Percentiles rank a stretch among this genome's conserved stretches.
Conservation (phyloP, 2,797 vertebrate genomes). For the Gambelia wislizenii region DNA sequence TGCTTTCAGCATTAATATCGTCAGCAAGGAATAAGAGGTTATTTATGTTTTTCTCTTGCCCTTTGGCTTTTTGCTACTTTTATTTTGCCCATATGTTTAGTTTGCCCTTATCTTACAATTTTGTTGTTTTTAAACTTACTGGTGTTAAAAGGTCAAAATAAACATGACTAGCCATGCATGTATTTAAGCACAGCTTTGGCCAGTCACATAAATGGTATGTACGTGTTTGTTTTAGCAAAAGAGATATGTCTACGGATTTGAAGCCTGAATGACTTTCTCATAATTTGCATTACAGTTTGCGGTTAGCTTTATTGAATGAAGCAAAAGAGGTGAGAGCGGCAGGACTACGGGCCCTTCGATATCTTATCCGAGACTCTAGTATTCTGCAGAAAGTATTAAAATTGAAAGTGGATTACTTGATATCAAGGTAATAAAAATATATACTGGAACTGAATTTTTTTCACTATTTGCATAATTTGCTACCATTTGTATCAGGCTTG, state of each 20-base stretch:
- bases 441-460: background rate
- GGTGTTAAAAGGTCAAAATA: background rate
- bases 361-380: conserved; percentile 93
- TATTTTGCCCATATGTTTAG: background rate
- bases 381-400: conserved; percentile 96
- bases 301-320: conserved; percentile 96
- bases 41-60: background rate
- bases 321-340: conserved; percentile 98
- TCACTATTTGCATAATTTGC: background rate
- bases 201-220: background rate
- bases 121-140: background rate
- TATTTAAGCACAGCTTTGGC: background rate
- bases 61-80: background rate
- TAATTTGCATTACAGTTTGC: conserved; percentile 83
- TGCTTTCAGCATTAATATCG: background rate
- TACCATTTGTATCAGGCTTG: background rate
- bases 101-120: background rate
- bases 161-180: background rate
- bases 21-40: background rate
- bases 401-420: conserved; percentile 97
- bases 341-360: conserved; percentile 94
- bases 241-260: background rate
- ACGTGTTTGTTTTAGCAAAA: background rate
- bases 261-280: background rate
- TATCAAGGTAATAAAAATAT: conserved; percentile 88